A percentile compares a stretch with the other conserved stretches of the same genome.
phyloP scores from a whole-genome alignment of 2,888 invertebrate genomes.

The Meiosimyza decipiens region DNA sequence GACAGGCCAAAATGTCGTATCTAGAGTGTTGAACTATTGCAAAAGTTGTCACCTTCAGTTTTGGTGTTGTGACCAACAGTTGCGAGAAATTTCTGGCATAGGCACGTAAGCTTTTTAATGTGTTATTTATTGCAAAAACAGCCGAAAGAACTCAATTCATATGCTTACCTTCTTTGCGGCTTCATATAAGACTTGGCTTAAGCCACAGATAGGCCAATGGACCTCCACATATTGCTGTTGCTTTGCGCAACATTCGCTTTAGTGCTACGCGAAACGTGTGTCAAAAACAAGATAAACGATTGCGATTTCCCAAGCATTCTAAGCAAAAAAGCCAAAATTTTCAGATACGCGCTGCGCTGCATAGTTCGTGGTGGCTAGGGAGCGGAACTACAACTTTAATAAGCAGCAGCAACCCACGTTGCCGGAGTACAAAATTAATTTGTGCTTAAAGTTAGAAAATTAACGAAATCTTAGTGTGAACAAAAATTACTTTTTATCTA shows the following conservation, averaged over 20 bases:
- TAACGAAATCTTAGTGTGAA: too few relatives aligned
- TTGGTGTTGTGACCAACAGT: neutral
- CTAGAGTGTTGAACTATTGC: constrained; percentile 41
- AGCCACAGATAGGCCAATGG: neutral
- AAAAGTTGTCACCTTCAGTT: constrained; percentile 43
- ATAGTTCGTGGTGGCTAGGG: too few relatives aligned
- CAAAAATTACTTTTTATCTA: too few relatives aligned
- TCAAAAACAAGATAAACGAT: constrained; percentile 22
- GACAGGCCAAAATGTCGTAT: neutral
- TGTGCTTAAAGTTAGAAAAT: too few relatives aligned
- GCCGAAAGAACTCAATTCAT: neutral
- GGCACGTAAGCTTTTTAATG: neutral
- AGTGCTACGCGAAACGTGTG: neutral
- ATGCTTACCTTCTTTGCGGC: neutral
- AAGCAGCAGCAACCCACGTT: too few relatives aligned
- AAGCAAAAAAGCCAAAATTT: neutral
- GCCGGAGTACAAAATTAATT: too few relatives aligned
- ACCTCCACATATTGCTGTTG: neutral
- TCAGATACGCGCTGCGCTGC: too few relatives aligned
- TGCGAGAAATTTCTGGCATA: neutral
- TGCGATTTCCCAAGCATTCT: neutral
- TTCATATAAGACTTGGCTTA: neutral
- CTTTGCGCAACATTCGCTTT: neutral
- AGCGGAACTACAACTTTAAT: too few relatives aligned
- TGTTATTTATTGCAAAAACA: neutral